Percentiles rank a stretch among this genome's conserved stretches.
phyloP scores from a whole-genome alignment of 2,888 invertebrate species.

The Hedychridium roseum region DNA sequence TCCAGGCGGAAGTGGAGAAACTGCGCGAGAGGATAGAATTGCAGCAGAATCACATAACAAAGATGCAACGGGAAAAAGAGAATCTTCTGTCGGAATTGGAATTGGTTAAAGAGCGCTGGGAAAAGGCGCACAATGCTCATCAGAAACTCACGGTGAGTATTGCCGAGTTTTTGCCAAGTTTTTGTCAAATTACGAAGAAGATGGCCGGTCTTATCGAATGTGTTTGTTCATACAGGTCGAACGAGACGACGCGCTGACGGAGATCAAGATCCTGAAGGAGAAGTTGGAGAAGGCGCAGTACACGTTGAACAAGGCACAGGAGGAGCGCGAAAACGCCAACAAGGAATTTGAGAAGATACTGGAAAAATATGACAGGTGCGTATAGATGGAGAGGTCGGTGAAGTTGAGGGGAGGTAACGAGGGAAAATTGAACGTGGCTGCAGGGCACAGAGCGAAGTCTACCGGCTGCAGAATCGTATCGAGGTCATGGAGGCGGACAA shows the following conservation, averaged over 20 bases:
- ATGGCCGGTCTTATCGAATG: background rate
- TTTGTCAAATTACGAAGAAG: no score
- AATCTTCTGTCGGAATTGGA: slow-evolving; percentile 86
- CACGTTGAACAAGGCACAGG: slow-evolving; percentile 82
- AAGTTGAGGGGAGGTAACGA: background rate
- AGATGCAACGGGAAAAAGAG: slow-evolving; percentile 85
- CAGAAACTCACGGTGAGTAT: slow-evolving; percentile 79
- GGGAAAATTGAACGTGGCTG: slow-evolving; percentile 20
- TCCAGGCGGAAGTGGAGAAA: slow-evolving; percentile 82
- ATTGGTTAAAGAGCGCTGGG: slow-evolving; percentile 86
- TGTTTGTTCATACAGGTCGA: slow-evolving; percentile 71
- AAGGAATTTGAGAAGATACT: slow-evolving; percentile 92
- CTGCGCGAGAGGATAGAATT: slow-evolving; percentile 84
- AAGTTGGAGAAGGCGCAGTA: slow-evolving; percentile 89
- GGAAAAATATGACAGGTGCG: slow-evolving; percentile 88
- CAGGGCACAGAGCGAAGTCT: slow-evolving; percentile 89
- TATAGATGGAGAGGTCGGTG: background rate
- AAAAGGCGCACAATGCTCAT: slow-evolving; percentile 83
- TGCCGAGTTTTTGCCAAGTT: no score
- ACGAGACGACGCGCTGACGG: slow-evolving; percentile 84
- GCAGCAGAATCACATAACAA: slow-evolving; percentile 81
- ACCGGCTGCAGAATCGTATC: slow-evolving; percentile 86
- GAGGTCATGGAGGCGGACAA: slow-evolving; percentile 89
- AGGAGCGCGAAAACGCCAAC: slow-evolving; percentile 87
- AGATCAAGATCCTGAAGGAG: slow-evolving; percentile 87